Evolutionary conservation across 2,888 invertebrate genomes (phyloP).

Genomic region (Ernsta delagoae): DNA sequence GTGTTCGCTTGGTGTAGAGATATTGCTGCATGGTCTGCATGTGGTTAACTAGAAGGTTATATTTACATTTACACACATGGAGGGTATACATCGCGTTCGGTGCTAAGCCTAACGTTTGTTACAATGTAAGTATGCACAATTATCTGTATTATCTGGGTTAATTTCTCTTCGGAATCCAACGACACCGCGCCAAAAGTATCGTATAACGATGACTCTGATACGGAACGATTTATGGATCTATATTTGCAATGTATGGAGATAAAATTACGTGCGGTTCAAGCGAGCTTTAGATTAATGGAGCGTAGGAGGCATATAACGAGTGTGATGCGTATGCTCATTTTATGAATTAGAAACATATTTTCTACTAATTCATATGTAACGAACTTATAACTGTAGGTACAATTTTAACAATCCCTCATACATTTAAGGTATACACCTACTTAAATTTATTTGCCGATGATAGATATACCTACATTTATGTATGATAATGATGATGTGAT

Average conservation of each 20-base stretch:
- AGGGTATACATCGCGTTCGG: not conserved
- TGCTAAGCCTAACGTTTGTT: not conserved
- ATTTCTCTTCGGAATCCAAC: not conserved
- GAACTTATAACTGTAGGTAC: no score
- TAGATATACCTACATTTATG: no score
- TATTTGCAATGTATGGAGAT: not conserved
- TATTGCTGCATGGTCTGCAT: conserved; percentile 5
- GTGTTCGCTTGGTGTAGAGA: not conserved
- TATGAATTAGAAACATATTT: no score
- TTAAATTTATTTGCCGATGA: no score
- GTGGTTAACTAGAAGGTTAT: not conserved
- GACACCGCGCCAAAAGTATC: not conserved
- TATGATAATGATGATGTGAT: no score
- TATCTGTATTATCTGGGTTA: not conserved
- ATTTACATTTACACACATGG: not conserved
- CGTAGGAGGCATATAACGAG: not conserved
- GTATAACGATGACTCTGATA: conserved; percentile 1
- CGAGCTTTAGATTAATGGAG: not conserved
- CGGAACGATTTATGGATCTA: conserved; percentile 2
- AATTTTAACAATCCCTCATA: no score
- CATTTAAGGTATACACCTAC: no score
- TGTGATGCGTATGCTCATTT: not conserved
- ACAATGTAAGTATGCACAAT: not conserved
- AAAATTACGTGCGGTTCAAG: not conserved
- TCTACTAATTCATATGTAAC: no score